Evolutionary conservation across 2,797 vertebrate genomes (phyloP).

Genomic region (Margarornis squamiger): DNA sequence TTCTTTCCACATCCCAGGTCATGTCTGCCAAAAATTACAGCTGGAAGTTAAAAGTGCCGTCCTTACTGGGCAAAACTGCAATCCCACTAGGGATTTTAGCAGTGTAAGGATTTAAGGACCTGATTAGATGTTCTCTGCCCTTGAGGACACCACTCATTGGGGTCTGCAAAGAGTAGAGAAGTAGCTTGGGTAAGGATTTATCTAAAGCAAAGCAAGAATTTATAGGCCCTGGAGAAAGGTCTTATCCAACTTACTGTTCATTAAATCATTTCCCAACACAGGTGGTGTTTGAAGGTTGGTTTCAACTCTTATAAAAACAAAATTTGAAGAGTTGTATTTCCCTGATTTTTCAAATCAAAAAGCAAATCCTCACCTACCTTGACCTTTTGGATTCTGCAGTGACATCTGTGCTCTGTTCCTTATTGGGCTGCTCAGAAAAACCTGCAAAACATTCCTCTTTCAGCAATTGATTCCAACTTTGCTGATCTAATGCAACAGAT

Average conservation of each 20-base stretch:
- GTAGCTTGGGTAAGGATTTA: neutral
- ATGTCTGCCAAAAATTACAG: neutral
- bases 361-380: neutral
- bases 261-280: neutral
- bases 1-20: neutral
- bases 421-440: conserved; percentile 11
- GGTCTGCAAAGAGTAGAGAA: neutral
- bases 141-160: neutral
- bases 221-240: neutral
- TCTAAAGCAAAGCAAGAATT: neutral
- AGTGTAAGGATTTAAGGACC: neutral
- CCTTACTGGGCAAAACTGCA: neutral
- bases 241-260: neutral
- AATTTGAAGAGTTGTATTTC: neutral
- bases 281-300: neutral
- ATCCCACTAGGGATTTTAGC: neutral
- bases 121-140: neutral
- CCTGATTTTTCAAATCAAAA: neutral
- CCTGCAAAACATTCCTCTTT: neutral
- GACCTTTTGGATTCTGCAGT: conserved; percentile 26
- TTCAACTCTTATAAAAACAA: neutral
- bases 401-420: neutral
- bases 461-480: neutral
- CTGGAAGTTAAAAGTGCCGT: neutral
- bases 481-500: neutral